Conservation (phyloP, 37 sponge, comb jelly and placozoan genomes). For the Spongilla lacustris region DNA sequence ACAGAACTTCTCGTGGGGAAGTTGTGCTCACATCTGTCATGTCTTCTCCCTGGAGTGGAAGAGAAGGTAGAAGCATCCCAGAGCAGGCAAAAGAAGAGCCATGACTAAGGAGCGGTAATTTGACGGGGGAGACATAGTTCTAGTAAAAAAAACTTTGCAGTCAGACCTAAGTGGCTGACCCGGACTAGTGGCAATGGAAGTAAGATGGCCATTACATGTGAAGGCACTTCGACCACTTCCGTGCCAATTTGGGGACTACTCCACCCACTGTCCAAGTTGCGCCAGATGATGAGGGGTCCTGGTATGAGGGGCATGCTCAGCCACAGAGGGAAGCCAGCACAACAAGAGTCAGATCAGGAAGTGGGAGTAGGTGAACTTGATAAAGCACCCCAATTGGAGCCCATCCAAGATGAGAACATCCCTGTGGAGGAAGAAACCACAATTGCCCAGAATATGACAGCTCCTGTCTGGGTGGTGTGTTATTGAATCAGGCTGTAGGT, state of each 20-base stretch:
- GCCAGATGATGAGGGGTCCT: too few relatives aligned
- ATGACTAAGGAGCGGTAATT: not conserved
- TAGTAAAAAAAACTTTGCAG: not conserved
- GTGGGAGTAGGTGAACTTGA: too few relatives aligned
- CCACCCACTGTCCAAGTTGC: not conserved
- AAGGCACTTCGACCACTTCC: conserved; percentile 18
- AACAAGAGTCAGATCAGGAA: too few relatives aligned
- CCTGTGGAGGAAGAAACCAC: too few relatives aligned
- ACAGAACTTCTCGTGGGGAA: not conserved
- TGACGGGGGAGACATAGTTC: not conserved
- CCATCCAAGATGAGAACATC: too few relatives aligned
- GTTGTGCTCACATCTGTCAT: conserved; percentile 1
- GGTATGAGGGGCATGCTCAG: too few relatives aligned
- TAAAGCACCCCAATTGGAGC: too few relatives aligned
- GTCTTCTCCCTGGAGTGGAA: not conserved
- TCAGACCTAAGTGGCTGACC: conserved; percentile 10
- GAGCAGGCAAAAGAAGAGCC: not conserved
- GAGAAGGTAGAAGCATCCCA: not conserved
- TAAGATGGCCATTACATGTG: conserved; percentile 3
- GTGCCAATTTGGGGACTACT: not conserved
- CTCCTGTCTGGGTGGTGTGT: too few relatives aligned
- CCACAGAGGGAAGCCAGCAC: too few relatives aligned
- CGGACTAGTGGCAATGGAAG: not conserved
- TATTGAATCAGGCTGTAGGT: too few relatives aligned
- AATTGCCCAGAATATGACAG: too few relatives aligned